These are phyloP conservation scores for Drosophila jambulina DNA, from an alignment of 1,140 invertebrate genomes.

Conservation along the genomic window DNA sequence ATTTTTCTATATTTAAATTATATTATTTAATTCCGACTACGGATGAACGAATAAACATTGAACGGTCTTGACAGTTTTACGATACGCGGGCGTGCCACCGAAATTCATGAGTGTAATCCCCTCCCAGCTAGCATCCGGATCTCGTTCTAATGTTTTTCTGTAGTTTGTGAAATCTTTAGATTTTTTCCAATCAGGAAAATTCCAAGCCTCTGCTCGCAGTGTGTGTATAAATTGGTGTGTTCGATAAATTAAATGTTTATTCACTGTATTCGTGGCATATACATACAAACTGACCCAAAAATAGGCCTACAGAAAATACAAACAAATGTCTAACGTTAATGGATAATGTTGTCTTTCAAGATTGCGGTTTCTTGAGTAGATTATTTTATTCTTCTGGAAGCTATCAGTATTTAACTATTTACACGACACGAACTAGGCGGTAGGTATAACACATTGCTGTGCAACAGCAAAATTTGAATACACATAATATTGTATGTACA, in stretches of 20 bases:
- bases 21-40: conserved; percentile 12
- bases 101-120: background rate
- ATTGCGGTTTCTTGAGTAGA: conserved; percentile 43
- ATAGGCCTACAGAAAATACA: conserved; percentile 36
- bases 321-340: conserved; percentile 36
- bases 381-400: conserved; percentile 50
- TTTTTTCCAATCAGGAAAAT: conserved; percentile 13
- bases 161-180: too few relatives aligned
- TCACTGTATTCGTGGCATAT: conserved; percentile 27
- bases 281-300: conserved; percentile 31
- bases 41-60: conserved; percentile 29
- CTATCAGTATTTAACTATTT: conserved; percentile 47
- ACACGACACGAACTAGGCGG: conserved; percentile 43
- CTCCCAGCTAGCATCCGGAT: conserved; percentile 5
- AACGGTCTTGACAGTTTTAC: conserved; percentile 28
- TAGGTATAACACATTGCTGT: conserved; percentile 26
- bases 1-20: conserved; percentile 26
- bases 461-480: conserved; percentile 35
- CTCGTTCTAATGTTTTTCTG: background rate
- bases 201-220: background rate
- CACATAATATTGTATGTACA: conserved; percentile 49
- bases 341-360: conserved; percentile 48
- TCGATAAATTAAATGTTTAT: conserved; percentile 36
- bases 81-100: background rate
- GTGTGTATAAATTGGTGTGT: conserved; percentile 5